A percentile compares a stretch with the other conserved stretches of the same genome.
phyloP scores from a whole-genome alignment of 1,140 invertebrate species.

The Nebria ingens region DNA sequence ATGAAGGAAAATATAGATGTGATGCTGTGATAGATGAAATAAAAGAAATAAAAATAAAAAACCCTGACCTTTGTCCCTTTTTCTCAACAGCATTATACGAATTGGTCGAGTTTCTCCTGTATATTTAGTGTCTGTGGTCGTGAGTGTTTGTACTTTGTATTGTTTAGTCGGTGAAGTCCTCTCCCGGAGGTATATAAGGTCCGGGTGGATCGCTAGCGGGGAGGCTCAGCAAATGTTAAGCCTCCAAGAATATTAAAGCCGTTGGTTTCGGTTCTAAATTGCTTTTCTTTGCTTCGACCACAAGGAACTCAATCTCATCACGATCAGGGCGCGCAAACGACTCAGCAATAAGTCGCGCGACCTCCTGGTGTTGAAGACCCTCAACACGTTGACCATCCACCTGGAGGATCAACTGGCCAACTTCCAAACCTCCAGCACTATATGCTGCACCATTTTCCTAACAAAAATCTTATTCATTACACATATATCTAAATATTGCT shows the following conservation, averaged over 20 bases:
- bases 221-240: slow-evolving; percentile 74
- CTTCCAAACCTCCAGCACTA: slow-evolving; percentile 81
- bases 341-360: slow-evolving; percentile 78
- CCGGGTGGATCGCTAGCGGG: slow-evolving; percentile 61
- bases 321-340: slow-evolving; percentile 78
- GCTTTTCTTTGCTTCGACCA: slow-evolving; percentile 80
- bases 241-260: slow-evolving; percentile 76
- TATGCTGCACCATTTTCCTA: slow-evolving; percentile 92
- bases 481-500: no score
- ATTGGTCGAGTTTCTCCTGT: no score
- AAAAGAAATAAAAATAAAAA: no score
- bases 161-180: slow-evolving; percentile 30
- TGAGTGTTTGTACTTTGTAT: background rate
- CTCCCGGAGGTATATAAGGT: slow-evolving; percentile 42
- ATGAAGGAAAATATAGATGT: no score
- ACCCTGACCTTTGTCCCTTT: no score
- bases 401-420: slow-evolving; percentile 87
- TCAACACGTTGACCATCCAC: slow-evolving; percentile 83
- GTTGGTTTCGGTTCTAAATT: slow-evolving; percentile 81
- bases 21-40: no score
- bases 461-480: no score
- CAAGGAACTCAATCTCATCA: slow-evolving; percentile 80
- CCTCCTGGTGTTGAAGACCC: slow-evolving; percentile 66
- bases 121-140: background rate
- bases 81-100: no score